These are phyloP conservation scores for Biston stratarius DNA, from an alignment of 2,888 invertebrate species.

Conservation along the genomic window DNA sequence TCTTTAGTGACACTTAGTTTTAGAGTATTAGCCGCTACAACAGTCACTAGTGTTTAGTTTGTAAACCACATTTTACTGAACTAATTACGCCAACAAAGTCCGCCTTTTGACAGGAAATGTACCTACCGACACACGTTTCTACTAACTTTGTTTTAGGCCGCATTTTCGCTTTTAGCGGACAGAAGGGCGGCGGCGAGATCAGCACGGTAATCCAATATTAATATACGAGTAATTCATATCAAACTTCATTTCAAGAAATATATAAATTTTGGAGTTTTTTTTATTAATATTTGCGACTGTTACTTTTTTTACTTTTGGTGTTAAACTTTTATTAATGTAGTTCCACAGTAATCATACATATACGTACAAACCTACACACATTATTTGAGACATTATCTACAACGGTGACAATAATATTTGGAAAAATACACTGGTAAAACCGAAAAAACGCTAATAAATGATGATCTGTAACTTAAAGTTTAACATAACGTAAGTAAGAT, in stretches of 20 bases:
- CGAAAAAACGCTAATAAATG: no score
- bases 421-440: no score
- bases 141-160: slow-evolving; percentile 9
- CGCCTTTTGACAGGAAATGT: slow-evolving; percentile 39
- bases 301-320: background rate
- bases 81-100: slow-evolving; percentile 35
- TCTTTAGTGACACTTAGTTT: slow-evolving; percentile 3
- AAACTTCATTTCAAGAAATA: no score
- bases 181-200: background rate
- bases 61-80: slow-evolving; percentile 20
- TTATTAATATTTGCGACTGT: background rate
- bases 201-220: background rate
- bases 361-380: no score
- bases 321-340: no score
- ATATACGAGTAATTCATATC: no score
- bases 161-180: background rate
- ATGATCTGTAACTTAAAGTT: no score
- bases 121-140: slow-evolving; percentile 10
- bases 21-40: background rate
- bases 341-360: no score
- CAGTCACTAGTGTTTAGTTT: slow-evolving; percentile 25
- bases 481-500: no score
- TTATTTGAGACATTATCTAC: no score
- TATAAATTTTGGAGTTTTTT: no score
- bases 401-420: no score